phyloP scores from a whole-genome alignment of 2,888 invertebrate genomes.

The Agrochola lota region DNA sequence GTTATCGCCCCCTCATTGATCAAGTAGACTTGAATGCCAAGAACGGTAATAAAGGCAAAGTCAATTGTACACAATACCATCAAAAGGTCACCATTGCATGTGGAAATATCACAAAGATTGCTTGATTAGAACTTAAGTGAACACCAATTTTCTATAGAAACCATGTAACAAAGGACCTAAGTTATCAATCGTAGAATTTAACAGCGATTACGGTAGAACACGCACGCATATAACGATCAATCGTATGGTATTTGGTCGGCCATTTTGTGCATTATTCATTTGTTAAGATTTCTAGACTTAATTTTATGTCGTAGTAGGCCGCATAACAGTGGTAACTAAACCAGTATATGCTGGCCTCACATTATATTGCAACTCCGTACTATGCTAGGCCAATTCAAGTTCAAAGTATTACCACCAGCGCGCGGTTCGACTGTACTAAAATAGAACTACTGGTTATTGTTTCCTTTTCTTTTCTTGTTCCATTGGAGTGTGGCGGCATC shows the following conservation, averaged over 20 bases:
- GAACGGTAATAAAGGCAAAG: conserved; percentile 30
- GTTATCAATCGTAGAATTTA: conserved; percentile 53
- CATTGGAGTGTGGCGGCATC: neutral
- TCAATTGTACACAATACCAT: conserved; percentile 37
- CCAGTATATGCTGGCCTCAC: too few species aligned
- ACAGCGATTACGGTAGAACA: conserved; percentile 53
- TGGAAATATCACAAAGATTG: conserved; percentile 58
- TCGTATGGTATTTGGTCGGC: conserved; percentile 4
- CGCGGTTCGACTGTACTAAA: neutral
- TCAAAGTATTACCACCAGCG: neutral
- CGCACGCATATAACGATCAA: conserved; percentile 53
- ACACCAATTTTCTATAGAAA: conserved; percentile 52
- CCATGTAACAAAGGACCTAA: conserved; percentile 28
- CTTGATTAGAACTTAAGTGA: conserved; percentile 57
- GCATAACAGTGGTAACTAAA: too few species aligned
- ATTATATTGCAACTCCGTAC: too few species aligned
- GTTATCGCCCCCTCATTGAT: conserved; percentile 12
- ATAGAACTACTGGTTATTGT: neutral
- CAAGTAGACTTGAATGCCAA: conserved; percentile 34
- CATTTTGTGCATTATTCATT: conserved; percentile 32
- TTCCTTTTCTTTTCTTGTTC: neutral
- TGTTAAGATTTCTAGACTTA: conserved; percentile 11
- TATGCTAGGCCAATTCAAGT: neutral
- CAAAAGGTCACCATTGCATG: conserved; percentile 62
- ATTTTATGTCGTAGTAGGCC: neutral